Conservation (phyloP, 2,888 invertebrate species). For the Parelbella ahira region DNA sequence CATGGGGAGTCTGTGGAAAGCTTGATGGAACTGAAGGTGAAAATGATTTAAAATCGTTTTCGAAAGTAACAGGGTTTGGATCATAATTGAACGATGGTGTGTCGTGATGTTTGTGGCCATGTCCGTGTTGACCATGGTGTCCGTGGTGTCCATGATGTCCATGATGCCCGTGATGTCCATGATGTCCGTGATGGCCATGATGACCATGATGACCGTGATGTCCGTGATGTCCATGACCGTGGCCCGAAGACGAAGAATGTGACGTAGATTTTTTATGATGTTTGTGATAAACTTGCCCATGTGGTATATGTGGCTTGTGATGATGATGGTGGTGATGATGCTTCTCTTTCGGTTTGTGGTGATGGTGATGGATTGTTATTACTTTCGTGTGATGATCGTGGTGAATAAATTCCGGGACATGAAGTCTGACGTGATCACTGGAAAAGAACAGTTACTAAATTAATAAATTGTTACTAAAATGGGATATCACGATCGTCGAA, state of each 20-base stretch:
- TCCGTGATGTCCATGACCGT: slow-evolving; percentile 32
- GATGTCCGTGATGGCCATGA: slow-evolving; percentile 43
- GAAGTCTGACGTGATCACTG: slow-evolving; percentile 80
- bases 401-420: slow-evolving; percentile 81
- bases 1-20: slow-evolving; percentile 41
- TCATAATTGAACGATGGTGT: slow-evolving; percentile 33
- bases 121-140: slow-evolving; percentile 37
- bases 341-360: slow-evolving; percentile 69
- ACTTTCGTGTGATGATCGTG: slow-evolving; percentile 76
- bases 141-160: slow-evolving; percentile 26
- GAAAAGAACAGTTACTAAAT: slow-evolving; percentile 32
- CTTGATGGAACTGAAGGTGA: slow-evolving; percentile 45
- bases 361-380: slow-evolving; percentile 66
- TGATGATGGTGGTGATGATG: slow-evolving; percentile 66
- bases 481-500: no score
- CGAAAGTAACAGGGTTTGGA: slow-evolving; percentile 43
- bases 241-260: slow-evolving; percentile 46
- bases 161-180: slow-evolving; percentile 43
- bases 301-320: slow-evolving; percentile 55
- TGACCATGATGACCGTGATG: slow-evolving; percentile 36
- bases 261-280: slow-evolving; percentile 60
- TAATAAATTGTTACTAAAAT: no score
- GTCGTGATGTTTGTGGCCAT: slow-evolving; percentile 50
- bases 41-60: slow-evolving; percentile 49
- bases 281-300: slow-evolving; percentile 55